These are phyloP conservation scores for Selenia dentaria DNA, from an alignment of 2,888 invertebrate species.

Conservation along the genomic window DNA sequence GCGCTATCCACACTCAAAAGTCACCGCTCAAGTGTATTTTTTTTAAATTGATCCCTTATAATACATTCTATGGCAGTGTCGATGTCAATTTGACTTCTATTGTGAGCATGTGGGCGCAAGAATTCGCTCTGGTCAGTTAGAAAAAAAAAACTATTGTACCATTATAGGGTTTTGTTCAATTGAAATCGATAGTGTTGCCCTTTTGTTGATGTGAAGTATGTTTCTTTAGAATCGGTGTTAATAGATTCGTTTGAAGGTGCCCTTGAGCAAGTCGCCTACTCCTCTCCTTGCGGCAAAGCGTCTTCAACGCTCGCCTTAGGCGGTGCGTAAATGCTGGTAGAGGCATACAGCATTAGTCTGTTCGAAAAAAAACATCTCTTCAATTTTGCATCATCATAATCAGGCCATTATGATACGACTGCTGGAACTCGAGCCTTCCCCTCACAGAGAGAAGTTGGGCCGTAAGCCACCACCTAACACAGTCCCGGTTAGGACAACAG, in stretches of 20 bases:
- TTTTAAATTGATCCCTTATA: not conserved
- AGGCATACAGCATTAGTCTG: too few relatives aligned
- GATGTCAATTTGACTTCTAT: constrained; percentile 6
- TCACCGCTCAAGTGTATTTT: constrained; percentile 4
- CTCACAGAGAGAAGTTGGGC: too few relatives aligned
- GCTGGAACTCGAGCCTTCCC: too few relatives aligned
- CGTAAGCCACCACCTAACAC: too few relatives aligned
- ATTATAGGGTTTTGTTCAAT: constrained; percentile 1
- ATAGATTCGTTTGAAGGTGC: constrained; percentile 7
- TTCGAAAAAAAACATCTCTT: too few relatives aligned
- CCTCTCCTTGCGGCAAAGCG: too few relatives aligned
- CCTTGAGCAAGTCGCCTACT: too few relatives aligned
- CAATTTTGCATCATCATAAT: too few relatives aligned
- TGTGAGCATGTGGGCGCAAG: constrained; percentile 13
- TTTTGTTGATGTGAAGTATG: constrained; percentile 4
- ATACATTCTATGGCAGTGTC: not conserved
- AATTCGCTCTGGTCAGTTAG: constrained; percentile 9
- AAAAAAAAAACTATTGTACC: constrained; percentile 3
- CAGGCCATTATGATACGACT: too few relatives aligned
- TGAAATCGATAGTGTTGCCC: constrained; percentile 5
- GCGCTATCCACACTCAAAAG: not conserved
- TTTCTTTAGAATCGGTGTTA: constrained; percentile 7
- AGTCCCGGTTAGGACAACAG: too few relatives aligned
- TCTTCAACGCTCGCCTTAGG: too few relatives aligned
- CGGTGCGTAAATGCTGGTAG: too few relatives aligned